Base-by-base conservation (phyloP, 2,113 vertebrate species). In the Cygnus atratus region DNA sequence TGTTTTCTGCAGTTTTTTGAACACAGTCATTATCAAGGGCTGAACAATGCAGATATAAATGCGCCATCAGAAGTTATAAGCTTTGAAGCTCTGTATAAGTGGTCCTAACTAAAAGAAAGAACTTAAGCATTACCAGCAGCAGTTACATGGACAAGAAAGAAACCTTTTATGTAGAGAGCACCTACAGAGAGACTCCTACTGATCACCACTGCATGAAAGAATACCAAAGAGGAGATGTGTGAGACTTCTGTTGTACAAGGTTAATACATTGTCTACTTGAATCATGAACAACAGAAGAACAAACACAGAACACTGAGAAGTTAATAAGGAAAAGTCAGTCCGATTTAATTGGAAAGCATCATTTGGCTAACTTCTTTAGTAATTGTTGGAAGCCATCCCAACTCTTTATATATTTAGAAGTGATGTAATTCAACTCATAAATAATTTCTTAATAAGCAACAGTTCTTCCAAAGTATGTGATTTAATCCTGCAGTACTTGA, bases 301-400 rank as follows among this genome's bases (percentile, higher is more conserved):
- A 41, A 91, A 84, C 61, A 44, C 50, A 85, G 44, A 55, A 82
- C 22, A 24, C 58, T 22, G 41, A 88, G 66, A 96, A 94, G 66
- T 92, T 91, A 73, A 33, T n/a, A 59, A 58, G 88, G 82, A 85
- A 54, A 33, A 46, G 10, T 46, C 90, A 89, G 58, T 61, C 91
- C 89, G 74, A 87, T 91, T 94, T 96, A 96, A 96, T 89, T 92
- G 92, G 87, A 94, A 94, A 92, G 50, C 91, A 85, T 90, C 91
- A 87, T 74, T 92, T 14, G 12, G 37, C 81, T 92, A 77, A 37
- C 62, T 95, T 39, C 84, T 94, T 95, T 26, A 77, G 82, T 73
- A 74, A 83, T 85, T 80, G 59, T 9, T 96, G 96, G 96, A 93
- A 91, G 71, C 63, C 77, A 80, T 92, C 92, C 95, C 91, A 94